Evolutionary conservation across 2,888 invertebrate genomes (phyloP).

Genomic region (Allolobophora icterica): DNA sequence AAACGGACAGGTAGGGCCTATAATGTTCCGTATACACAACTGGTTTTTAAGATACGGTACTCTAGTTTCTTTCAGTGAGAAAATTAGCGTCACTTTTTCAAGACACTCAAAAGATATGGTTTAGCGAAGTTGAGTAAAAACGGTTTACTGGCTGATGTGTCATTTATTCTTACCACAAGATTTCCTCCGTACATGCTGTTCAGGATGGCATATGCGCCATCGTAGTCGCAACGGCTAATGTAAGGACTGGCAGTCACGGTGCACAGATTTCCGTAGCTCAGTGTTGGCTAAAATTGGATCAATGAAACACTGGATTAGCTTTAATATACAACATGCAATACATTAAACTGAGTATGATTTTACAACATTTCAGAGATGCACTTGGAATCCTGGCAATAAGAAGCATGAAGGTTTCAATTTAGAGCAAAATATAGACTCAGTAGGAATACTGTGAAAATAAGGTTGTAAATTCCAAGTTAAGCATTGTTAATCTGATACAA

Average conservation of each 20-base stretch:
- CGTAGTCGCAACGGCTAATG: slow-evolving; percentile 58
- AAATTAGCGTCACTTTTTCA: neutral
- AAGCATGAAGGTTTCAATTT: neutral
- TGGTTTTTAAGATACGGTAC: no score
- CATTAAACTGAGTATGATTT: neutral
- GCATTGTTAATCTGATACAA: no score
- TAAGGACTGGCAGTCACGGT: slow-evolving; percentile 45
- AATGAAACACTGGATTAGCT: neutral
- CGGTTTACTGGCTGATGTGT: neutral
- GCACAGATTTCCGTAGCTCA: slow-evolving; percentile 54
- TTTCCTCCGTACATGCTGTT: slow-evolving; percentile 34
- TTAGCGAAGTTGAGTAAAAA: no score
- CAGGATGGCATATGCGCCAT: slow-evolving; percentile 50
- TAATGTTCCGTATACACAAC: no score
- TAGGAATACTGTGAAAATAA: neutral
- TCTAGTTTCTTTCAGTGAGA: no score
- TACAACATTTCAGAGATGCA: neutral
- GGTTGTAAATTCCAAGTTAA: neutral
- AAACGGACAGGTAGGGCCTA: no score
- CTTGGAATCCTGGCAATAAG: neutral
- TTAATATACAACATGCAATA: neutral
- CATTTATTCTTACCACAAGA: slow-evolving; percentile 18
- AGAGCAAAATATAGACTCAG: neutral
- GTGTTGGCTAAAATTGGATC: slow-evolving; percentile 50
- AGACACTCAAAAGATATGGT: neutral